phyloP scores from a whole-genome alignment of 2,888 invertebrate genomes.

The Chloroclystis v-ata region DNA sequence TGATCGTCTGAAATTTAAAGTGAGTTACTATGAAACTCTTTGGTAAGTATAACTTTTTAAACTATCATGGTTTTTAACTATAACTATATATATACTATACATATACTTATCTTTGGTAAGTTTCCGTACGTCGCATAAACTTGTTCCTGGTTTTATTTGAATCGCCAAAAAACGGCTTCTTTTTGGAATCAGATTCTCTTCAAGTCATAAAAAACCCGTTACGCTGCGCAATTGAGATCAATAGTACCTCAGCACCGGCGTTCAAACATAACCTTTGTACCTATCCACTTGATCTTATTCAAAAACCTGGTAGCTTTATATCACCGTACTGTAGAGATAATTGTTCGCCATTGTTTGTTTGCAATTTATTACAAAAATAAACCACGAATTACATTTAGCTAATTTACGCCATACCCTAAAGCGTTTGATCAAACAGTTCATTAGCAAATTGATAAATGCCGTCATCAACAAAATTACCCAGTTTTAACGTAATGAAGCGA shows the following conservation, averaged over 20 bases:
- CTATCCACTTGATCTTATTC: background rate
- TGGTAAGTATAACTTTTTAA: no score
- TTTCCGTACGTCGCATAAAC: no score
- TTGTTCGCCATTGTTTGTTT: no score
- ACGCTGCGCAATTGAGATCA: background rate
- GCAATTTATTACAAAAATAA: background rate
- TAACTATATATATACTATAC: no score
- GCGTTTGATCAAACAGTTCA: constrained; percentile 5
- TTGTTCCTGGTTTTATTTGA: no score
- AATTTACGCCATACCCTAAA: background rate
- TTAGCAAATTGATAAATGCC: constrained; percentile 9
- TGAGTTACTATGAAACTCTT: no score
- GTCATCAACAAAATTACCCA: background rate
- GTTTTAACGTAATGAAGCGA: background rate
- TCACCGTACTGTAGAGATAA: no score
- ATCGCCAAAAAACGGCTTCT: background rate
- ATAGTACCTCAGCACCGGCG: background rate
- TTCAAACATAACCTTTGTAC: constrained; percentile 1
- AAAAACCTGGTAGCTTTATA: background rate
- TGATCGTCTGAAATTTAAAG: no score
- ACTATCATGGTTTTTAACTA: no score
- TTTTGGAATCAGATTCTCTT: constrained; percentile 7
- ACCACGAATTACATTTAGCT: background rate
- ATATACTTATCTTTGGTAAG: no score
- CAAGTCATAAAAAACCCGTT: constrained; percentile 7